Evolutionary conservation across 2,113 vertebrate genomes (phyloP), one percentile per base, ranked within the genome.

Genomic region (Vicugna pacos): DNA sequence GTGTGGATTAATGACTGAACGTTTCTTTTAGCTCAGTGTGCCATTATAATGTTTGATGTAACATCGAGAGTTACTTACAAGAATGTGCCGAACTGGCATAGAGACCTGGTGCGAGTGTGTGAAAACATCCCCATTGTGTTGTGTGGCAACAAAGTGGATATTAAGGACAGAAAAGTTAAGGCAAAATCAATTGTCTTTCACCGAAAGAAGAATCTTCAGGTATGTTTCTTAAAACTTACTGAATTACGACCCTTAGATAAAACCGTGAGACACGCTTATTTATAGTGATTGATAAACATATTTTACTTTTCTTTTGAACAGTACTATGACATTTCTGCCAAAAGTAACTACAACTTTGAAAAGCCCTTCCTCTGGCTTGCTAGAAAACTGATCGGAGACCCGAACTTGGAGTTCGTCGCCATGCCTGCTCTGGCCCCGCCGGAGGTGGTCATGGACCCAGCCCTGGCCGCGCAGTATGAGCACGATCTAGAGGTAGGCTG

Each of bases 261-360:
- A 46, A 32, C 17, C 15, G 17, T 1, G 15, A 0, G 12, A 9
- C 15, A 0, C 28, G 15, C 38, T 42, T 42, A 42, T 42, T 42
- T 42, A 42, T 42, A 42, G 38, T 42, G 38, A 5, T 42, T 42
- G 38, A 42, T 42, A 42, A 42, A 42, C 5, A 42, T 42, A 32
- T 56, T 19, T 24, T 13, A 9, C 12, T 52, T 69, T 28, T 93
- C 11, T 86, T 96, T 96, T 52, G 6, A 81, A 52, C 91, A 99
- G 99, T 99, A 99, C 99, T 99, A 99, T 0, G 99, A 99, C 93
- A 99, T 99, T 98, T 99, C 99, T 92, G 99, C 99, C 72, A 99
- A 99, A 99, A 99, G 99, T 98, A 99, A 99, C 98, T 99, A 99
- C 99, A 99, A 99, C 98, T 99, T 99, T 89, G 99, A 99, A 98